A percentile compares a stretch with the other conserved stretches of the same genome.
These are phyloP conservation scores for Eurosta solidaginis DNA, from an alignment of 1,140 invertebrate genomes.

Conservation along the genomic window DNA sequence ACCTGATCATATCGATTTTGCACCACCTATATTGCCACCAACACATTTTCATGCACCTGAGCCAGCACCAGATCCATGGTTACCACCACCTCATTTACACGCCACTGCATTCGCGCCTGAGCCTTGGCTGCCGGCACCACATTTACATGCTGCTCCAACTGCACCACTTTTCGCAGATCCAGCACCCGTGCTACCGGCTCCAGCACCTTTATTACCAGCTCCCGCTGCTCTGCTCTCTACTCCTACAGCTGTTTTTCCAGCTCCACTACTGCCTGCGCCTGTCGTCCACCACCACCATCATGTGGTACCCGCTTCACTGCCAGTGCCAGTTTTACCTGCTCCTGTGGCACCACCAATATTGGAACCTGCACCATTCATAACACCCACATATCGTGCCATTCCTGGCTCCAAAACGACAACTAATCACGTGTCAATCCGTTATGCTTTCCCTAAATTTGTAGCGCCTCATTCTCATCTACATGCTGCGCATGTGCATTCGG, in stretches of 20 bases:
- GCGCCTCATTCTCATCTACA: constrained; percentile 45
- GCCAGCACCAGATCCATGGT: constrained; percentile 32
- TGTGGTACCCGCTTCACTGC: constrained; percentile 32
- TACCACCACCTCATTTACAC: constrained; percentile 36
- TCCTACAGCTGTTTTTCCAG: constrained; percentile 39
- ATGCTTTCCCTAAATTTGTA: constrained; percentile 43
- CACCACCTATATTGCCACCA: constrained; percentile 35
- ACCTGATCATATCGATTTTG: constrained; percentile 36
- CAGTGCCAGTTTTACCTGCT: constrained; percentile 36
- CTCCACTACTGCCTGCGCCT: constrained; percentile 31
- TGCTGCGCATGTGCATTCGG: constrained; percentile 45
- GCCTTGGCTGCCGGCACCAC: constrained; percentile 18
- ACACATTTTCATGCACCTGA: constrained; percentile 24
- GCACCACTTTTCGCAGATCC: constrained; percentile 27
- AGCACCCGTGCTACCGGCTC: constrained; percentile 32
- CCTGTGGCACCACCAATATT: constrained; percentile 46
- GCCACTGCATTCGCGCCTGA: constrained; percentile 35
- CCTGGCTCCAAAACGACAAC: constrained; percentile 53
- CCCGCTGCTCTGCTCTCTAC: constrained; percentile 30
- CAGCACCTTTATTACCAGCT: constrained; percentile 33
- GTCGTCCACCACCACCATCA: constrained; percentile 35
- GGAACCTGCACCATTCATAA: constrained; percentile 40
- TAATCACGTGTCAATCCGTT: constrained; percentile 50
- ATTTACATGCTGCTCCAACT: constrained; percentile 33
- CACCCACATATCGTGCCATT: constrained; percentile 49